Evolutionary conservation across 2,113 vertebrate species (phyloP), one percentile per base, ranked within the genome.

Genomic region (Pimephales promelas): DNA sequence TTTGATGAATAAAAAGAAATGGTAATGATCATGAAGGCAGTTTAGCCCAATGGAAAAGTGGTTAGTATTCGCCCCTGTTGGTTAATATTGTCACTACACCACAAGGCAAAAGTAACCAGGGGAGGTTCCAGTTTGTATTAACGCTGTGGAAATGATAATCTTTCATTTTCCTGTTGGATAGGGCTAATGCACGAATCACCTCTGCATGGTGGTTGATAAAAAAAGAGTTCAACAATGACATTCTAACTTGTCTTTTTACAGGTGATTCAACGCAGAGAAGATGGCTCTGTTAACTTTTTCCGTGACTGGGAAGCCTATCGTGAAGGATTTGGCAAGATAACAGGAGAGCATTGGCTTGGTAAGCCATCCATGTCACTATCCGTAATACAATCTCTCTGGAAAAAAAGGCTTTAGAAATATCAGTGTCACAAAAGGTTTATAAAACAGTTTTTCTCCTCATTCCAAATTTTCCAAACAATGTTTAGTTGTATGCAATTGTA

Each of bases 261-360:
- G 96, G 96, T 96, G 52, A 95, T 97, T 1, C 96, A 97, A 91
- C 91, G 96, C 43, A 89, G 96, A 8, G 94, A 95, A 84, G 96
- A 96, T 0, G 96, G 96, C 82, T 95, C 95, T 0, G 94, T 96
- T 64, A 96, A 96, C 88, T 97, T 96, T 34, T 96, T 95, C 91
- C 92, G 94, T 0, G 96, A 95, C 68, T 97, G 96, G 96, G 95
- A 94, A 54, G 94, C 95, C 0, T 96, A 97, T 85, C 88, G 94
- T 20, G 94, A 96, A 0, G 96, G 96, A 86, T 96, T 96, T 0
- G 96, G 96, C 88, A 96, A 93, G 91, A 95, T 96, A 86, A 96
- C 95, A 0, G 96, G 95, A 18, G 96, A 97, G 85, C 96, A 97
- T 90, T 97, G 96, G 96, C 82, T 97, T 66, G 96, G 96, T 96